These are phyloP conservation scores for Dicranocentrus wangi DNA, from an alignment of 2,888 invertebrate genomes.

Conservation along the genomic window DNA sequence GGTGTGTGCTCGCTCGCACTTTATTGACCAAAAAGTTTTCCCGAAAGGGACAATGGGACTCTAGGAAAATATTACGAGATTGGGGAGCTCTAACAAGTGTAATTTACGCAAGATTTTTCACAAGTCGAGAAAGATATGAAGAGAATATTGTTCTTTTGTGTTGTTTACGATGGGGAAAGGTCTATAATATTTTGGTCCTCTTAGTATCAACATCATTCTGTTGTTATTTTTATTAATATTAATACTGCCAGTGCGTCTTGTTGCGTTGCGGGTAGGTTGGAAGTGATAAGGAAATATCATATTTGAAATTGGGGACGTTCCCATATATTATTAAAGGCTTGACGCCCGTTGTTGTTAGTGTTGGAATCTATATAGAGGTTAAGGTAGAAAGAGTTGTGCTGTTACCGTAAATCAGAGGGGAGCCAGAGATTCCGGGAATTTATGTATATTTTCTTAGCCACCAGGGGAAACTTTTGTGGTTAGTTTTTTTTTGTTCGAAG, in stretches of 20 bases:
- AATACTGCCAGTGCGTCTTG: too few species aligned
- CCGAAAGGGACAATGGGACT: not conserved
- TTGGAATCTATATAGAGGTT: not conserved
- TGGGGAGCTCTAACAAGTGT: conserved; percentile 19
- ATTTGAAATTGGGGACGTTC: too few species aligned
- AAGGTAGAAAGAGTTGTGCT: not conserved
- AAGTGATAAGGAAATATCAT: not conserved
- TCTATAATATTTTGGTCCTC: too few species aligned
- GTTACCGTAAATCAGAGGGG: conserved; percentile 13
- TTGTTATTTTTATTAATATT: too few species aligned
- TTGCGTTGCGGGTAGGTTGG: too few species aligned
- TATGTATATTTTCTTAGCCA: not conserved
- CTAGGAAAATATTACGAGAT: not conserved
- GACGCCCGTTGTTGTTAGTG: not conserved
- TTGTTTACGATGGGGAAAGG: too few species aligned
- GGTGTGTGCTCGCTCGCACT: conserved; percentile 37
- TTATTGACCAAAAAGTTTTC: conserved; percentile 54
- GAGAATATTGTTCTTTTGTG: too few species aligned
- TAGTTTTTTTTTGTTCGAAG: not conserved
- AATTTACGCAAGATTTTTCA: conserved; percentile 1
- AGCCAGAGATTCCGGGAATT: not conserved
- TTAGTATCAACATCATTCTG: too few species aligned
- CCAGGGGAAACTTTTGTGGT: not conserved
- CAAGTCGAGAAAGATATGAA: not conserved
- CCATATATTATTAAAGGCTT: not conserved